A percentile compares a stretch with the other conserved stretches of the same genome.
phyloP scores from a whole-genome alignment of 1,140 invertebrate species.

The Drosophila neocordata region DNA sequence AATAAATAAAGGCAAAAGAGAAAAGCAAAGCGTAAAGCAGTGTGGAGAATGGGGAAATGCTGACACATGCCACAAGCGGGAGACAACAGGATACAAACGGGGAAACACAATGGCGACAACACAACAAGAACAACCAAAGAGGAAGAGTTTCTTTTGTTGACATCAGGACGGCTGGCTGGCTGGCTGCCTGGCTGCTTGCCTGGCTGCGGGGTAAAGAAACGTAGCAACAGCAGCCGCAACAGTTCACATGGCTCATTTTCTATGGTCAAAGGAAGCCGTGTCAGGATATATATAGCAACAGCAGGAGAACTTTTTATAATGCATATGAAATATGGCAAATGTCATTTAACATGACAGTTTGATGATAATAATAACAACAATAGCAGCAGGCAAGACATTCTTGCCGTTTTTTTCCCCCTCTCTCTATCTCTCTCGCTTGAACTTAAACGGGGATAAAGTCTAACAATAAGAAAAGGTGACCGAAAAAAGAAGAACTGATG shows the following conservation, averaged over 20 bases:
- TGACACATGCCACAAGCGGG: slow-evolving; percentile 73
- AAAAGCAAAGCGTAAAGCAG: not conserved
- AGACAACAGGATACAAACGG: slow-evolving; percentile 55
- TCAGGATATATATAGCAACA: slow-evolving; percentile 24
- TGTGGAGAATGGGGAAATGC: slow-evolving; percentile 8
- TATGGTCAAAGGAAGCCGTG: slow-evolving; percentile 71
- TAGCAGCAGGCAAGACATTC: slow-evolving; percentile 41
- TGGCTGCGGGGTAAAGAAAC: not conserved
- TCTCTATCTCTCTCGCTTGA: not conserved
- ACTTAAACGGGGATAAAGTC: not conserved
- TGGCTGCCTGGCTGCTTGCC: too few relatives aligned
- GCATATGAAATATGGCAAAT: slow-evolving; percentile 81
- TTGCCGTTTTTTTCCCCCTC: not conserved
- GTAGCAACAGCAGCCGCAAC: slow-evolving; percentile 66
- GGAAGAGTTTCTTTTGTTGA: slow-evolving; percentile 17
- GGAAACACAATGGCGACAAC: slow-evolving; percentile 36
- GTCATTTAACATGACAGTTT: slow-evolving; percentile 82
- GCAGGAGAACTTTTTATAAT: slow-evolving; percentile 53
- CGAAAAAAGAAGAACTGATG: slow-evolving; percentile 1
- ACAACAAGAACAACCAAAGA: slow-evolving; percentile 46
- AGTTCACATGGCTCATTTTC: slow-evolving; percentile 78
- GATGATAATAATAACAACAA: slow-evolving; percentile 76
- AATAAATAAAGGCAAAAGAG: slow-evolving; percentile 49
- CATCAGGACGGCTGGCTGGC: not conserved
- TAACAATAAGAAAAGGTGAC: slow-evolving; percentile 9